Conservation (phyloP, 1,140 invertebrate genomes). For the Condylostylus longicornis region DNA sequence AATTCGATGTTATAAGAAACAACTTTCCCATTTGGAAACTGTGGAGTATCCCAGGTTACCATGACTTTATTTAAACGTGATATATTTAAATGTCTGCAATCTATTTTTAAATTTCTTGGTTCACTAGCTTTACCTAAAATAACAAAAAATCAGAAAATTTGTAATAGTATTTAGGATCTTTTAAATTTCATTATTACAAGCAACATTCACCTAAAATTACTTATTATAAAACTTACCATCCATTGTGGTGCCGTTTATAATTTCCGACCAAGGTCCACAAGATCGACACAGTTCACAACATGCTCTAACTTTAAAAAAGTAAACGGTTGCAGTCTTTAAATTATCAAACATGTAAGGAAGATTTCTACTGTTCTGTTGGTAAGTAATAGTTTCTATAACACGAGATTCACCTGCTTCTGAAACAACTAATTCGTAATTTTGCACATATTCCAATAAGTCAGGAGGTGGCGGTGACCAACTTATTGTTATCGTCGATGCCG, state of each 20-base stretch:
- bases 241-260: constrained; percentile 61
- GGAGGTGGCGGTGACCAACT: constrained; percentile 52
- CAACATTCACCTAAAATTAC: constrained; percentile 25
- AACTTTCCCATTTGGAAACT: constrained; percentile 57
- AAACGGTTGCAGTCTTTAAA: constrained; percentile 57
- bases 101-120: constrained; percentile 38
- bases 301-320: constrained; percentile 56
- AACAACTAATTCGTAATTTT: constrained; percentile 57
- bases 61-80: constrained; percentile 44
- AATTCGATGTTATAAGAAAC: constrained; percentile 40
- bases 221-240: too few relatives aligned
- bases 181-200: too few relatives aligned
- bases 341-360: constrained; percentile 60
- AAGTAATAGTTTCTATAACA: constrained; percentile 42
- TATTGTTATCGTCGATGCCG: constrained; percentile 60
- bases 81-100: constrained; percentile 49
- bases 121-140: constrained; percentile 44
- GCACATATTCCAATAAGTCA: constrained; percentile 51
- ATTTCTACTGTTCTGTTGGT: constrained; percentile 44
- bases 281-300: constrained; percentile 59
- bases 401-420: constrained; percentile 40
- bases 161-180: too few relatives aligned
- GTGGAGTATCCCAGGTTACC: constrained; percentile 54
- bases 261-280: constrained; percentile 58
- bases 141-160: too few relatives aligned